These are phyloP conservation scores for Ageneiosus marmoratus DNA, from an alignment of 2,113 vertebrate species.

Conservation along the genomic window DNA sequence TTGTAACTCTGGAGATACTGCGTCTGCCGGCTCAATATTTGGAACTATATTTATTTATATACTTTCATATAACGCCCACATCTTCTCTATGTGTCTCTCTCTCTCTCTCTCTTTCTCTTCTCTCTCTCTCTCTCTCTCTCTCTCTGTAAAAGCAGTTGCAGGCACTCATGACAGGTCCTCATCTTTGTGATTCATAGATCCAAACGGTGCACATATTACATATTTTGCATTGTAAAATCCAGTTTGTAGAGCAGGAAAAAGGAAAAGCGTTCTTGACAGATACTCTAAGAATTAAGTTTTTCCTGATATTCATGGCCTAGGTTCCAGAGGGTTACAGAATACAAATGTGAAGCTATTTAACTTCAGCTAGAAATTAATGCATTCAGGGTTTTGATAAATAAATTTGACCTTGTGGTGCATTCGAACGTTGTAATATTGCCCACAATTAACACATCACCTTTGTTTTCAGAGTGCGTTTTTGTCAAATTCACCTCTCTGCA, in stretches of 20 bases:
- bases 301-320: neutral
- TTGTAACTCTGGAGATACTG: slow-evolving; percentile 46
- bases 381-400: neutral
- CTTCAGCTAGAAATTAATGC: neutral
- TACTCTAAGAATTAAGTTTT: slow-evolving; percentile 47
- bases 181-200: slow-evolving; percentile 71
- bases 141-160: slow-evolving; percentile 58
- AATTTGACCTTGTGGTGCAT: neutral
- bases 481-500: neutral
- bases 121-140: slow-evolving; percentile 48
- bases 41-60: slow-evolving; percentile 68
- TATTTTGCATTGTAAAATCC: slow-evolving; percentile 66
- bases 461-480: neutral
- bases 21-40: slow-evolving; percentile 64
- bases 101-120: slow-evolving; percentile 40
- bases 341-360: slow-evolving; percentile 15
- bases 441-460: neutral
- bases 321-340: neutral
- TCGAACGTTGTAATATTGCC: neutral
- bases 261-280: slow-evolving; percentile 50
- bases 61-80: slow-evolving; percentile 76
- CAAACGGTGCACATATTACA: slow-evolving; percentile 62
- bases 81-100: slow-evolving; percentile 67
- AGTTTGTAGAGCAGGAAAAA: slow-evolving; percentile 53
- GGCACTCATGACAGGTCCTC: slow-evolving; percentile 68